Conservation (phyloP, 2,888 invertebrate species). For the Calameuta filiformis region DNA sequence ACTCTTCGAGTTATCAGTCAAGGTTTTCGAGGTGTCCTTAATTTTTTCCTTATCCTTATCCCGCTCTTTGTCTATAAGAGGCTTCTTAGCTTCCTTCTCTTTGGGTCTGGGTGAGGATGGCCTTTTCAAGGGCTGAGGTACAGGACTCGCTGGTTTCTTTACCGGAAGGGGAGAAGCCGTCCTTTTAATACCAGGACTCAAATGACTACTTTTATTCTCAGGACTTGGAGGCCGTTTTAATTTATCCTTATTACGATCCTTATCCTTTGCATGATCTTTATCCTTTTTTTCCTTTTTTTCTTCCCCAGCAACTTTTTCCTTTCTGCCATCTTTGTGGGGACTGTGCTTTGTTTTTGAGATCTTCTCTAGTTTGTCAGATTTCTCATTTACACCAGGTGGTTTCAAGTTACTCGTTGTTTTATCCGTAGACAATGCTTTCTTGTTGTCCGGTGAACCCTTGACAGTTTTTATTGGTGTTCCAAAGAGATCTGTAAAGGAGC, state of each 20-base stretch:
- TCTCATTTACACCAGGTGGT: conserved; percentile 67
- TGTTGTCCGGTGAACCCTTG: conserved; percentile 76
- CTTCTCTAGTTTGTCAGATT: conserved; percentile 69
- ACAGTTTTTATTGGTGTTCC: conserved; percentile 84
- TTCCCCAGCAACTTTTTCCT: conserved; percentile 62
- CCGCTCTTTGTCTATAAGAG: conserved; percentile 40
- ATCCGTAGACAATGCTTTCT: conserved; percentile 65
- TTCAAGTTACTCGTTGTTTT: conserved; percentile 58
- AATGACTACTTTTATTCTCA: conserved; percentile 50
- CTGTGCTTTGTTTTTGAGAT: conserved; percentile 68
- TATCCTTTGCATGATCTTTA: conserved; percentile 70
- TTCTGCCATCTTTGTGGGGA: conserved; percentile 69
- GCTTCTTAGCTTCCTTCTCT: conserved; percentile 61
- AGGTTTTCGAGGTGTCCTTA: conserved; percentile 42
- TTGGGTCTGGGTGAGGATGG: conserved; percentile 54
- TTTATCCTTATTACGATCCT: conserved; percentile 69
- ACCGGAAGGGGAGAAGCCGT: conserved; percentile 51
- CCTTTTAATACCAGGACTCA: conserved; percentile 54
- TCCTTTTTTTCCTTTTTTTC: conserved; percentile 68
- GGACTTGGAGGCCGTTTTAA: conserved; percentile 67
- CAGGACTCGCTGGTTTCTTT: conserved; percentile 58
- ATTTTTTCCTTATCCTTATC: conserved; percentile 46
- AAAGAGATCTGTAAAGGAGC: conserved; percentile 83
- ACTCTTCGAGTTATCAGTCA: conserved; percentile 61
- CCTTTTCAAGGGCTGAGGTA: conserved; percentile 51